These are phyloP conservation scores for Subanguina moxae DNA, from an alignment of 1,140 invertebrate genomes.

Conservation along the genomic window DNA sequence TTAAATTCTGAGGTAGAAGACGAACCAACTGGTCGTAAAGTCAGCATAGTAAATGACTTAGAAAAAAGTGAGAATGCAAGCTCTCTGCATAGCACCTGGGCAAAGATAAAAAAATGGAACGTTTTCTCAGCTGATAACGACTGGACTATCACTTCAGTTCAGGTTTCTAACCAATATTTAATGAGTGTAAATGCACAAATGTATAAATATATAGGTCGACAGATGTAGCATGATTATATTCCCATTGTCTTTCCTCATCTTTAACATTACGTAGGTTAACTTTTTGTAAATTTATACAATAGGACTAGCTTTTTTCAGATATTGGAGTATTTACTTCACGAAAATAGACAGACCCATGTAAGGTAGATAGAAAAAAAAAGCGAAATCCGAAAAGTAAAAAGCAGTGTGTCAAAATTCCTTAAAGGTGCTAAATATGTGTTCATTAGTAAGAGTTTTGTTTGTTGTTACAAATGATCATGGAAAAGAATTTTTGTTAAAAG, in stretches of 20 bases:
- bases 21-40: too few relatives aligned
- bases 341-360: conserved; percentile 25
- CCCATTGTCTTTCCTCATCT: conserved; percentile 51
- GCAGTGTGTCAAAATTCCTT: too few relatives aligned
- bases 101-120: conserved; percentile 7
- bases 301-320: conserved; percentile 40
- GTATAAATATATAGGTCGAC: conserved; percentile 45
- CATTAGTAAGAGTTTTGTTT: too few relatives aligned
- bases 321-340: conserved; percentile 52
- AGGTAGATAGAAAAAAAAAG: too few relatives aligned
- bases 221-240: conserved; percentile 57
- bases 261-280: conserved; percentile 49
- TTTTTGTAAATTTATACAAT: not conserved
- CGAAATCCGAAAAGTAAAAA: too few relatives aligned
- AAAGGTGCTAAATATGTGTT: too few relatives aligned
- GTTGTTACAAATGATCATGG: too few relatives aligned
- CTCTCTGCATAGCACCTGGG: too few relatives aligned
- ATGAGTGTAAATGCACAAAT: not conserved
- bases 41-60: too few relatives aligned
- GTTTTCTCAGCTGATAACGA: conserved; percentile 48
- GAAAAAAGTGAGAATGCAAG: too few relatives aligned
- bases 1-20: not conserved
- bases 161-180: conserved; percentile 29
- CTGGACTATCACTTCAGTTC: conserved; percentile 57
- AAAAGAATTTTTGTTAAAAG: too few relatives aligned